Percentiles rank a stretch among this genome's conserved stretches.
These are phyloP conservation scores for Cephus pygmeus DNA, from an alignment of 2,888 invertebrate species.

Conservation along the genomic window DNA sequence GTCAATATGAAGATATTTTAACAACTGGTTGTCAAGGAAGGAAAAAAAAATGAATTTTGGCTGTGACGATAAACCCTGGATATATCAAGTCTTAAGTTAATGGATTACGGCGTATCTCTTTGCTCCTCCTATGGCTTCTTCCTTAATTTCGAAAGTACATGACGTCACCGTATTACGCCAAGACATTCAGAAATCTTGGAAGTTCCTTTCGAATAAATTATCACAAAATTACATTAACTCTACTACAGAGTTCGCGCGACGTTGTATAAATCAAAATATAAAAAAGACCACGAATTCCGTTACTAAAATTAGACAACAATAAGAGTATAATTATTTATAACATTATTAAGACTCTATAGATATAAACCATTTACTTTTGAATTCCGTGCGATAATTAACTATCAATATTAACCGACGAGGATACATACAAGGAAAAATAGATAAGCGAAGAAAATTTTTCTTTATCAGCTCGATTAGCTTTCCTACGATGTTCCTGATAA, in stretches of 20 bases:
- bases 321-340: too few species aligned
- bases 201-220: background rate
- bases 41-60: background rate
- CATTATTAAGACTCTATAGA: background rate
- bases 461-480: slow-evolving; percentile 16
- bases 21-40: background rate
- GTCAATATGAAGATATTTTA: background rate
- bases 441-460: background rate
- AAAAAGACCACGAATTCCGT: background rate
- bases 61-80: background rate
- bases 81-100: background rate
- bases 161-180: background rate
- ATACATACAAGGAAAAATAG: background rate
- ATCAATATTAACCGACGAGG: background rate
- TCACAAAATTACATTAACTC: background rate
- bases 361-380: background rate
- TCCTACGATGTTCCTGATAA: slow-evolving; percentile 2
- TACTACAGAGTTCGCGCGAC: background rate
- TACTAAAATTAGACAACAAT: background rate
- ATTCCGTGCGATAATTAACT: background rate
- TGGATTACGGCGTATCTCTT: background rate
- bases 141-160: slow-evolving; percentile 4
- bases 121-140: background rate
- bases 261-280: background rate
- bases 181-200: background rate